phyloP scores from a whole-genome alignment of 2,888 invertebrate species.

The Volucella zonaria region DNA sequence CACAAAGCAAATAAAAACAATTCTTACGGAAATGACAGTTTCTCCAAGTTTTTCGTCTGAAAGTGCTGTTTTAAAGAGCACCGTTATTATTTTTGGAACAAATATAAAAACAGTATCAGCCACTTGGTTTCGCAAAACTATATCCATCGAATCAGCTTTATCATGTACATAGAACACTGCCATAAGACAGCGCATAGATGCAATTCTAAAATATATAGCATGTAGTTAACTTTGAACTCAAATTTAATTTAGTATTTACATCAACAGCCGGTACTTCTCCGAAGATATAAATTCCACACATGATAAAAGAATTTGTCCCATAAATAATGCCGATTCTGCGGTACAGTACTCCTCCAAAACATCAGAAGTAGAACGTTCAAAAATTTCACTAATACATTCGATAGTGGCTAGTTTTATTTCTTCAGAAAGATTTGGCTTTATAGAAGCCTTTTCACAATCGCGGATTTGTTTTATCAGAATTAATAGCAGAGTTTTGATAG shows the following conservation, averaged over 20 bases:
- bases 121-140: slow-evolving; percentile 84
- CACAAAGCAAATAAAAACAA: not conserved
- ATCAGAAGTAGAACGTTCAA: slow-evolving; percentile 80
- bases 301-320: slow-evolving; percentile 87
- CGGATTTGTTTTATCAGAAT: slow-evolving; percentile 79
- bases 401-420: slow-evolving; percentile 81
- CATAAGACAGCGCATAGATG: slow-evolving; percentile 85
- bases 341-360: slow-evolving; percentile 84
- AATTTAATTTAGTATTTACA: slow-evolving; percentile 82
- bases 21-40: slow-evolving; percentile 84
- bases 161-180: slow-evolving; percentile 86
- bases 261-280: slow-evolving; percentile 86
- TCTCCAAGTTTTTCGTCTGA: slow-evolving; percentile 85
- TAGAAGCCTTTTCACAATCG: slow-evolving; percentile 75
- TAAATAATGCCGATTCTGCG: slow-evolving; percentile 84
- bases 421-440: slow-evolving; percentile 79
- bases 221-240: not conserved
- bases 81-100: slow-evolving; percentile 85
- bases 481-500: slow-evolving; percentile 79
- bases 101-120: slow-evolving; percentile 85
- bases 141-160: slow-evolving; percentile 84
- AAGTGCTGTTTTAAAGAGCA: slow-evolving; percentile 83
- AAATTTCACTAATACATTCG: slow-evolving; percentile 77
- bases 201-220: slow-evolving; percentile 79
- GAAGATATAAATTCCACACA: slow-evolving; percentile 86